Percentiles rank a stretch among this genome's conserved stretches.
Conservation (phyloP, 2,888 invertebrate genomes). For the Idaea aversata region DNA sequence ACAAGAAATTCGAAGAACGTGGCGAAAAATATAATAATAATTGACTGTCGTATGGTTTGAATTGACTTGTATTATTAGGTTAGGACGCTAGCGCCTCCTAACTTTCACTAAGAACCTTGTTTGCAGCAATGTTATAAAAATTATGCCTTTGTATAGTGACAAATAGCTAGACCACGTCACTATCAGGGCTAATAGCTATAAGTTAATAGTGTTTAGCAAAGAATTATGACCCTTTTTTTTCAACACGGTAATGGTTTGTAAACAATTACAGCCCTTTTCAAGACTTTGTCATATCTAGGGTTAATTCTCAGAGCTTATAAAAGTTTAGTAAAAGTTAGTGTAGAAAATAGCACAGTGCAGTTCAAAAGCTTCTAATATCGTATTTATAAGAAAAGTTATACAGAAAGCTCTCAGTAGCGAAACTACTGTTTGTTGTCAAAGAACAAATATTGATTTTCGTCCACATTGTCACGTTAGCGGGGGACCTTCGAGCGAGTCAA, state of each 20-base stretch:
- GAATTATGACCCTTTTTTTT: not conserved
- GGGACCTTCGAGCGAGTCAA: constrained; percentile 13
- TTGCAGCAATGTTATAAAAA: not conserved
- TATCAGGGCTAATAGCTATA: not conserved
- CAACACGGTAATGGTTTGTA: not conserved
- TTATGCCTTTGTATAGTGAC: constrained; percentile 2
- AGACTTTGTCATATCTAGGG: too few species aligned
- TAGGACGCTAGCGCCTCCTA: not conserved
- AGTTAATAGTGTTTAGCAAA: not conserved
- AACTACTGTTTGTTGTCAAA: constrained; percentile 22
- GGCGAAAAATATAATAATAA: not conserved
- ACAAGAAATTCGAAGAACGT: not conserved
- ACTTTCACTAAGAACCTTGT: not conserved
- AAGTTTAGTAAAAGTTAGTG: not conserved
- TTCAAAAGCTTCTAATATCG: not conserved
- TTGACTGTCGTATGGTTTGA: not conserved
- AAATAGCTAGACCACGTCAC: constrained; percentile 24
- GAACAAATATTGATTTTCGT: constrained; percentile 10
- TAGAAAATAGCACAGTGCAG: not conserved
- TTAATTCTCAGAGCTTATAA: too few species aligned
- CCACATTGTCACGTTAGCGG: not conserved
- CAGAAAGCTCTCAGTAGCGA: constrained; percentile 23
- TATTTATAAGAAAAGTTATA: not conserved
- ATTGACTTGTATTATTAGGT: not conserved
- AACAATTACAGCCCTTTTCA: not conserved